Evolutionary conservation across 1,140 invertebrate genomes (phyloP), one percentile per base, ranked within the genome.

Genomic region (Habropoda laboriosa): DNA sequence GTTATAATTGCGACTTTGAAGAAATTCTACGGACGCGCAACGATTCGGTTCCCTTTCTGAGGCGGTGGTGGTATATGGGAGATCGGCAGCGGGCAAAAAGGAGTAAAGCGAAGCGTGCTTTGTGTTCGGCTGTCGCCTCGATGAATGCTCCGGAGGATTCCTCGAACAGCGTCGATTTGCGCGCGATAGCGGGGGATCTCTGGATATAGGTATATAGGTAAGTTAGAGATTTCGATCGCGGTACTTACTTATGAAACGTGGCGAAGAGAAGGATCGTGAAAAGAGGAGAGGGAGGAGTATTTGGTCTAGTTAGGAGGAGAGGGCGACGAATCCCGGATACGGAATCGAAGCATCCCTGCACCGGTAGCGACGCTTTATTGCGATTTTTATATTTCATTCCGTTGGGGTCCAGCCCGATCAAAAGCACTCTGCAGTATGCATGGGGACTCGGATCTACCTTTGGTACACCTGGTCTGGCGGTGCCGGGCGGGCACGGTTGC

Each of bases 371-470:
- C 81, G 86, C 84, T 87, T 88, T 86, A 88, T 88, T 86, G 86
- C 86, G 83, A 88, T 88, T 88, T 88, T 88, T 88, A 88, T 88
- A 88, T 88, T 88, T 88, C 86, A 88, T 88, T 87, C 81, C 83
- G 84, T 74, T 79, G 86, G 86, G 85, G 80, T 86, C 80, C 86
- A 72, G 78, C 45, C 81, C 86, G 87, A 88, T 88, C 87, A 88
- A 88, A 88, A 88, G 84, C 83, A 86, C 74, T 88, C 79, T 88
- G 86, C 83, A 88, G 87, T 87, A 87, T 88, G 87, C 85, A 87
- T 87, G 82, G 78, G 81, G 73, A 79, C 74, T 82, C 81, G 75
- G 78, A 66, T 75, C 67, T 81, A 80, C 82, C 82, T 85, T 86
- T 83, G 82, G 77, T 80, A 83, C 77, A n/a, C n/a, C n/a, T n/a